Conservation (phyloP, 2,888 invertebrate genomes). For the Zygogramma bicolorata region DNA sequence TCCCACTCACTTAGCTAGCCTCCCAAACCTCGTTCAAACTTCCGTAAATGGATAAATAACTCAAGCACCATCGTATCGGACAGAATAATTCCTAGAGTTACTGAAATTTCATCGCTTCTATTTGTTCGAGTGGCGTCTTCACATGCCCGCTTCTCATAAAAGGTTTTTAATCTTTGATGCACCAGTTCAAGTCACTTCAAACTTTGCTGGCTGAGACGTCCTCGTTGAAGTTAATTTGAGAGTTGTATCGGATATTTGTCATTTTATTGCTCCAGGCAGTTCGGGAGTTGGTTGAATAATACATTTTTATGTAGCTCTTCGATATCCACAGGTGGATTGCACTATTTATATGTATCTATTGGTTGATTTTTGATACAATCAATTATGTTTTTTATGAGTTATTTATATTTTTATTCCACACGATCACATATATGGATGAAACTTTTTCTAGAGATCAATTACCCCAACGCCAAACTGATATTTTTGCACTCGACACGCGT, state of each 20-base stretch:
- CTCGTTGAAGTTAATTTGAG: conserved; percentile 8
- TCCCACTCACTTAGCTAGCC: background rate
- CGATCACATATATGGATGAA: too few species aligned
- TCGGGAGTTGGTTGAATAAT: conserved; percentile 4
- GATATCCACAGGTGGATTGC: background rate
- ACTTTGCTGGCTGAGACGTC: background rate
- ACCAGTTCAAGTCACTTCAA: background rate
- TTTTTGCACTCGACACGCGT: too few species aligned
- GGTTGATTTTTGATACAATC: background rate
- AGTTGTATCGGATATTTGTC: conserved; percentile 8
- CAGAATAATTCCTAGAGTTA: background rate
- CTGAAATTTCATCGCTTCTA: background rate
- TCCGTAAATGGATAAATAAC: background rate
- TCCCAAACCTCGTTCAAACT: background rate
- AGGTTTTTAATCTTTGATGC: conserved; percentile 10
- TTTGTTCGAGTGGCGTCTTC: background rate
- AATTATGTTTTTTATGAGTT: too few species aligned
- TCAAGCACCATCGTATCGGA: background rate
- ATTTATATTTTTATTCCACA: too few species aligned
- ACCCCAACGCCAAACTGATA: too few species aligned
- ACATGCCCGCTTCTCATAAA: background rate
- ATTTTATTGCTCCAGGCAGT: background rate
- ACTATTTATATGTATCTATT: background rate
- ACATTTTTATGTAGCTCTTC: background rate
- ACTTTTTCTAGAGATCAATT: too few species aligned